Evolutionary conservation across 2,113 vertebrate species (phyloP), one percentile per base, ranked within the genome.

Genomic region (Pluvianellus socialis): DNA sequence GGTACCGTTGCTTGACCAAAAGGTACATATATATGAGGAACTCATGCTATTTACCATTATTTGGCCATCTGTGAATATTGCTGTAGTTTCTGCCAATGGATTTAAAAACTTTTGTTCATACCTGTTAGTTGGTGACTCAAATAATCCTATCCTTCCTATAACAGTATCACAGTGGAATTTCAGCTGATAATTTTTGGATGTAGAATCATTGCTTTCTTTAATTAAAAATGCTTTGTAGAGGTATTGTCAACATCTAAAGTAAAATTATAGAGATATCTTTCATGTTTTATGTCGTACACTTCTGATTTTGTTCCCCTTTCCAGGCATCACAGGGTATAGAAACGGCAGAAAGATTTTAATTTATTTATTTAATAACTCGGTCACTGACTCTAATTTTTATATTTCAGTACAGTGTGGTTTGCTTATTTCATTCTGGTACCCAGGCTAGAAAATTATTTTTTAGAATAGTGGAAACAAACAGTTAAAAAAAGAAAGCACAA

Each of bases 401-500:
- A 76, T 76, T 87, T 86, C 74, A 53, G 6, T 86, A 70, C 67
- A 58, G 76, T 74, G 18, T 3, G 1, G 28, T 77, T 87, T 93
- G 27, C 84, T 95, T 91, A 35, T 85, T 77, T 92, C 81, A 32
- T 77, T 92, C 88, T 79, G 61, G 15, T 75, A 33, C 19, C 23
- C 35, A 83, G 59, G 14, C 26, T 90, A 28, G 17, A 33, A 55
- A 73, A 65, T 58, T 2, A 28, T 63, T 88, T 67, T 67, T 42
- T 14, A 40, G 81, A 94, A 53, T 10, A 33, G 55, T 83, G 96
- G 91, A 97, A 95, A 91, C 52, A 83, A 95, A 92, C 52, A 83
- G 94, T 98, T 97, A 97, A 98, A 98, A 96, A 96, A 90, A 71
- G 20, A 50, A 70, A 55, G 53, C 58, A 89, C 87, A 96, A 92